Evolutionary conservation across 2,113 vertebrate genomes (phyloP).

Genomic region (Elgaria multicarinata): DNA sequence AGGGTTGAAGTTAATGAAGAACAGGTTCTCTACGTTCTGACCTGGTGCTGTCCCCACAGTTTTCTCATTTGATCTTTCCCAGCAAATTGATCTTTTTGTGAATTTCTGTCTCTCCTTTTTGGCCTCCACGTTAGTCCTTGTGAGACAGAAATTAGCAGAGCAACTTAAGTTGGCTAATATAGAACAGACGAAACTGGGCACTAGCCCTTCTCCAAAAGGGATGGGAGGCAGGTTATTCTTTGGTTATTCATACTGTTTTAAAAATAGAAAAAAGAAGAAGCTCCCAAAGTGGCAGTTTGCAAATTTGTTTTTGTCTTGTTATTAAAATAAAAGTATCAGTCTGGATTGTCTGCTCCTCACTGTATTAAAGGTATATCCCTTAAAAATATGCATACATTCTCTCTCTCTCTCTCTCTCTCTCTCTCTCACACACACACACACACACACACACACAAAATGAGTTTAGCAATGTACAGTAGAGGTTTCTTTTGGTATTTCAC

Average conservation of each 20-base stretch:
- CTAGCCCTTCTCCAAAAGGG: slow-evolving; percentile 60
- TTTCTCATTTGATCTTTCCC: slow-evolving; percentile 88
- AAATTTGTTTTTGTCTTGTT: slow-evolving; percentile 29
- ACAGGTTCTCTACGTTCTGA: slow-evolving; percentile 91
- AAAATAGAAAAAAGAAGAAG: background rate
- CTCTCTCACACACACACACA: no score
- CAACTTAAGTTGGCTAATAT: slow-evolving; percentile 85
- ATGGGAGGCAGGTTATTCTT: slow-evolving; percentile 67
- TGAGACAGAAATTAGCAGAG: slow-evolving; percentile 84
- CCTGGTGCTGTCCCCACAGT: slow-evolving; percentile 87
- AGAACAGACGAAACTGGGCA: slow-evolving; percentile 81
- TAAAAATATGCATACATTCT: background rate
- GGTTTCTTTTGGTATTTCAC: slow-evolving; percentile 69
- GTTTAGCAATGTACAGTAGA: slow-evolving; percentile 33
- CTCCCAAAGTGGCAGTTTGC: slow-evolving; percentile 46
- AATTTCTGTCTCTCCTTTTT: slow-evolving; percentile 67
- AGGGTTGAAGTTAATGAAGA: slow-evolving; percentile 94
- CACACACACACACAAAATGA: slow-evolving; percentile 25
- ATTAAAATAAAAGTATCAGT: slow-evolving; percentile 44
- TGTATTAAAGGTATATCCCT: slow-evolving; percentile 53
- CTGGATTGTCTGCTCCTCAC: slow-evolving; percentile 35
- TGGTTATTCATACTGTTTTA: slow-evolving; percentile 64
- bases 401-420: no score
- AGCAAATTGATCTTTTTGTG: slow-evolving; percentile 86
- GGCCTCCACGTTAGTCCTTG: slow-evolving; percentile 82